Evolutionary conservation across 2,113 vertebrate species (phyloP).

Genomic region (Pituophis catenifer): DNA sequence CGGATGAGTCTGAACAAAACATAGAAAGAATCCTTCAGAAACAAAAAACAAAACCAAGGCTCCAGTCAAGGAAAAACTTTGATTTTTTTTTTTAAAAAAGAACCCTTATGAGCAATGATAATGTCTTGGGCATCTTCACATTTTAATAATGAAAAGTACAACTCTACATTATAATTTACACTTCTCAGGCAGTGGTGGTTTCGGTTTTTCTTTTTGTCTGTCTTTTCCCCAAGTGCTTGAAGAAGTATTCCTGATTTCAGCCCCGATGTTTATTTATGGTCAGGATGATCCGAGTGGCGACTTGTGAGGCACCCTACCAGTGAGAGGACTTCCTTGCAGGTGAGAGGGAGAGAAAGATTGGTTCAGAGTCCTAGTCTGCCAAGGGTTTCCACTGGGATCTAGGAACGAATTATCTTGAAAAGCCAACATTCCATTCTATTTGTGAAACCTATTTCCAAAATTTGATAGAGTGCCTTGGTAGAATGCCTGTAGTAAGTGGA

Average conservation of each 20-base stretch:
- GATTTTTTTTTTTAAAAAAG: neutral
- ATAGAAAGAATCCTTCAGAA: constrained; percentile 29
- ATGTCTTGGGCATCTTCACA: constrained; percentile 16
- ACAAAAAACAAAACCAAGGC: neutral
- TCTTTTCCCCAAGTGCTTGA: constrained; percentile 22
- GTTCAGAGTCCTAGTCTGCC: neutral
- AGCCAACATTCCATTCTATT: neutral
- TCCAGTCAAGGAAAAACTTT: neutral
- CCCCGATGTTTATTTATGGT: neutral
- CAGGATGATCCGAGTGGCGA: neutral
- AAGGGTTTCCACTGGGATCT: neutral
- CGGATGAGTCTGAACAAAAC: constrained; percentile 26
- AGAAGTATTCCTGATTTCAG: neutral
- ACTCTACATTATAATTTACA: neutral
- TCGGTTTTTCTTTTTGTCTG: neutral
- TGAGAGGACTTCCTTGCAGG: constrained; percentile 11
- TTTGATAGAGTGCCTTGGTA: neutral
- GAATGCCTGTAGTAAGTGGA: fast-evolving
- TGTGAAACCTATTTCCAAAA: neutral
- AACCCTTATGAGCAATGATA: neutral
- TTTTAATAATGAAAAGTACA: constrained; percentile 33
- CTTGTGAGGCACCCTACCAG: neutral
- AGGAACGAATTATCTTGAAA: neutral
- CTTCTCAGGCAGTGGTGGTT: neutral
- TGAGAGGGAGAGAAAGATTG: neutral